Conservation (phyloP, 2,113 vertebrate species). For the Chloropsis hardwickii region DNA sequence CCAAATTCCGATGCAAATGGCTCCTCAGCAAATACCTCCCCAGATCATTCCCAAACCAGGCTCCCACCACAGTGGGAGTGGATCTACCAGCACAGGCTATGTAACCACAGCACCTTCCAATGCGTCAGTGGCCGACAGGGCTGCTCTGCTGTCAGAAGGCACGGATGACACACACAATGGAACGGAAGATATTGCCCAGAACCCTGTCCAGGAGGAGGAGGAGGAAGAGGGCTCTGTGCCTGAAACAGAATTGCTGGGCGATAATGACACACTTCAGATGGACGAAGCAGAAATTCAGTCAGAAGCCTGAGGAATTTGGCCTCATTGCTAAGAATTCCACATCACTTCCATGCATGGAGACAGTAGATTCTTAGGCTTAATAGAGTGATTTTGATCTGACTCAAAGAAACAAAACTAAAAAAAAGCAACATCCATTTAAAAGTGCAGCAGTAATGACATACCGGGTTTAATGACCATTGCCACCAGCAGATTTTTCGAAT, state of each 20-base stretch:
- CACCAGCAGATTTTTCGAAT: background rate
- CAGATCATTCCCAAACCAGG: conserved; percentile 86
- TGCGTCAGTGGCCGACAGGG: conserved; percentile 81
- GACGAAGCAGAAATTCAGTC: conserved; percentile 77
- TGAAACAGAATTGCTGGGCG: conserved; percentile 89
- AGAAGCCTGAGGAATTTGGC: conserved; percentile 75
- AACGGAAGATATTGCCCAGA: conserved; percentile 75
- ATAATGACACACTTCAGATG: conserved; percentile 82
- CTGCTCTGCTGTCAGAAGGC: conserved; percentile 79
- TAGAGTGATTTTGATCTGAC: background rate
- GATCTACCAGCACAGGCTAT: conserved; percentile 95
- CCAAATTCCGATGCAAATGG: conserved; percentile 92
- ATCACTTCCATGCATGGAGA: background rate
- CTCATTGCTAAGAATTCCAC: background rate
- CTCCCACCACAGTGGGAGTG: conserved; percentile 93
- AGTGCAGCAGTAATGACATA: conserved; percentile 1
- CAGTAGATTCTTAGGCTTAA: background rate
- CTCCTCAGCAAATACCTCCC: conserved; percentile 86
- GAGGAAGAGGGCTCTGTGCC: conserved; percentile 81
- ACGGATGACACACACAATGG: conserved; percentile 71
- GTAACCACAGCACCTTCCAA: conserved; percentile 92
- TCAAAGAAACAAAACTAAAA: background rate
- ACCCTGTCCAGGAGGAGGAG: conserved; percentile 77
- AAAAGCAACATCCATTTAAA: background rate
- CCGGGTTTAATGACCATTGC: background rate